Evolutionary conservation across 1,140 invertebrate genomes (phyloP).

Genomic region (Antheraea pernyi): DNA sequence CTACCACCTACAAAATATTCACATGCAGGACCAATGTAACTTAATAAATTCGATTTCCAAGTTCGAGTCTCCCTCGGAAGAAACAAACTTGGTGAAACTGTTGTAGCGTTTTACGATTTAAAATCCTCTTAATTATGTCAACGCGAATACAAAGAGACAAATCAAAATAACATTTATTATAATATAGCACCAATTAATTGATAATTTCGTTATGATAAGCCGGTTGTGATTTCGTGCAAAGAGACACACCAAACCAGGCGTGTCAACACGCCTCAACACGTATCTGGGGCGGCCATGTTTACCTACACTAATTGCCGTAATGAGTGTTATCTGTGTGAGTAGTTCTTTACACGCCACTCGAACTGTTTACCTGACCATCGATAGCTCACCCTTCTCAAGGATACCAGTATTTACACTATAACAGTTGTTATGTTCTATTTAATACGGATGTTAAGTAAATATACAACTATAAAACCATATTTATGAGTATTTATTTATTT

Average conservation of each 20-base stretch:
- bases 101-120: no score
- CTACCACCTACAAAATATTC: no score
- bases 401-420: slow-evolving; percentile 33
- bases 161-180: no score
- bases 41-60: no score
- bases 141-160: no score
- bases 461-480: no score
- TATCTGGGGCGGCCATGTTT: slow-evolving; percentile 64
- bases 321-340: slow-evolving; percentile 66
- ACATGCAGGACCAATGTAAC: no score
- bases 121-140: no score
- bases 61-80: no score
- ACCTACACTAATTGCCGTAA: slow-evolving; percentile 69
- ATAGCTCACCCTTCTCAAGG: slow-evolving; percentile 53
- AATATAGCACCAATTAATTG: background rate
- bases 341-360: slow-evolving; percentile 43
- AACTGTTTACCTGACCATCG: slow-evolving; percentile 60
- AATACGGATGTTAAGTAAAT: no score
- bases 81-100: no score
- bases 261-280: slow-evolving; percentile 35
- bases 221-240: background rate
- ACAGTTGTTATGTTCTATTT: background rate
- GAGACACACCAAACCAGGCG: slow-evolving; percentile 5
- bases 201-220: background rate
- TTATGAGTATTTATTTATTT: no score